These are phyloP conservation scores for Helicoverpa armigera DNA, from an alignment of 1,140 invertebrate genomes.

Conservation along the genomic window DNA sequence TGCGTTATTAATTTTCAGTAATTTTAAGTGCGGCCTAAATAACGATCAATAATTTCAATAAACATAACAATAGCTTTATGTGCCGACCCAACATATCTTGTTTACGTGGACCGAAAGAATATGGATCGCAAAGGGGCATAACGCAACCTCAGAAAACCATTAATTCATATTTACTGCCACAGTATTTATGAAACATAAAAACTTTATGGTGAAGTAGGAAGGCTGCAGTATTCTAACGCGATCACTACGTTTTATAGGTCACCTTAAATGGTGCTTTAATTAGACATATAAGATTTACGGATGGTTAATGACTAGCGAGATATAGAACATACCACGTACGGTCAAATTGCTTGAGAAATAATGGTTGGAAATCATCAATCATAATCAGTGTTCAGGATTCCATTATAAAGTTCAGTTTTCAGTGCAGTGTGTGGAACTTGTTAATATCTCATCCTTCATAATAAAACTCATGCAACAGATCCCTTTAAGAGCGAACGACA, in stretches of 20 bases:
- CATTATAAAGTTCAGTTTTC: conserved; percentile 1
- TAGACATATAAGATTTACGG: conserved; percentile 71
- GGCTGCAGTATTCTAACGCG: conserved; percentile 71
- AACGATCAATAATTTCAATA: conserved; percentile 49
- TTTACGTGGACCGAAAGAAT: conserved; percentile 69
- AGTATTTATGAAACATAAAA: conserved; percentile 85
- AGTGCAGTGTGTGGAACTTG: neutral
- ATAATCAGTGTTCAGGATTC: neutral
- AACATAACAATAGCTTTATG: conserved; percentile 60
- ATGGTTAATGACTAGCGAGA: conserved; percentile 70
- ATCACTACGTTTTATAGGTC: conserved; percentile 72
- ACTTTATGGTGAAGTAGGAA: conserved; percentile 81
- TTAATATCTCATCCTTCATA: neutral
- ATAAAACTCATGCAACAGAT: conserved; percentile 10
- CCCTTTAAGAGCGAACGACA: neutral
- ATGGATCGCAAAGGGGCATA: conserved; percentile 69
- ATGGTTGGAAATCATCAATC: neutral
- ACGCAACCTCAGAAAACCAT: conserved; percentile 76
- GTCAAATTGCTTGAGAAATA: neutral
- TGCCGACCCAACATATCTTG: conserved; percentile 60
- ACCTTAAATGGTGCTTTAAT: conserved; percentile 79
- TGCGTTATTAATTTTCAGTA: neutral
- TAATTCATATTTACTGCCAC: conserved; percentile 83
- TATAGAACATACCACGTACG: conserved; percentile 26
- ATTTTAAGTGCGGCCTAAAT: neutral